Evolutionary conservation across 2,113 vertebrate genomes (phyloP).

Genomic region (Holacanthus passer): DNA sequence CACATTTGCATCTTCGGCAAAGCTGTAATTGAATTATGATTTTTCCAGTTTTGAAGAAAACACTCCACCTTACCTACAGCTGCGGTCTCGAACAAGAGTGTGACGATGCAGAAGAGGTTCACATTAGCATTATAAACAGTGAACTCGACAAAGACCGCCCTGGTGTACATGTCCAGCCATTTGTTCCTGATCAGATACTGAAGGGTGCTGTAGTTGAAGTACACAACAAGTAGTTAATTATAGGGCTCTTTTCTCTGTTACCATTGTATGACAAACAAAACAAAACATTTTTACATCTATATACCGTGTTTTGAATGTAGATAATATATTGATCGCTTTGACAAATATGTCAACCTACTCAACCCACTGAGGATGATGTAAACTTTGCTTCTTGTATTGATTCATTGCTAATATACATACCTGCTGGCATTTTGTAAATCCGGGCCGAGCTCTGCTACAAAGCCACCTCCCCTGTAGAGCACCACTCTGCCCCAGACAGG

Average conservation of each 20-base stretch:
- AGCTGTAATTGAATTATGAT: neutral
- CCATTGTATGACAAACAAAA: too few relatives aligned
- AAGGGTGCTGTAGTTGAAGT: constrained; percentile 83
- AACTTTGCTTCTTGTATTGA: neutral
- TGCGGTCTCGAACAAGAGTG: constrained; percentile 89
- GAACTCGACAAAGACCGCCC: constrained; percentile 92
- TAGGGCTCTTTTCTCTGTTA: neutral
- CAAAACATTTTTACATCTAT: neutral
- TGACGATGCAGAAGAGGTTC: constrained; percentile 93
- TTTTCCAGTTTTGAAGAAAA: neutral
- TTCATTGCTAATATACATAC: constrained; percentile 49
- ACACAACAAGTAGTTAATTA: neutral
- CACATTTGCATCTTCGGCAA: neutral
- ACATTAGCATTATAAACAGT: constrained; percentile 95
- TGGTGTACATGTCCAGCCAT: constrained; percentile 91
- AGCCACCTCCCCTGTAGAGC: constrained; percentile 91
- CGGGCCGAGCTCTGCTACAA: constrained; percentile 86
- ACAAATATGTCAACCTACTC: neutral
- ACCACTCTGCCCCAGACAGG: constrained; percentile 87
- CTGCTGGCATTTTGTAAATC: constrained; percentile 84
- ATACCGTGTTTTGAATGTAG: neutral
- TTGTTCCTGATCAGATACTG: constrained; percentile 86
- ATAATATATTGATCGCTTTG: neutral
- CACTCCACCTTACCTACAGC: constrained; percentile 85
- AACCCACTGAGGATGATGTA: neutral